Evolutionary conservation across 2,113 vertebrate species (phyloP).

Genomic region (Strigops habroptila): DNA sequence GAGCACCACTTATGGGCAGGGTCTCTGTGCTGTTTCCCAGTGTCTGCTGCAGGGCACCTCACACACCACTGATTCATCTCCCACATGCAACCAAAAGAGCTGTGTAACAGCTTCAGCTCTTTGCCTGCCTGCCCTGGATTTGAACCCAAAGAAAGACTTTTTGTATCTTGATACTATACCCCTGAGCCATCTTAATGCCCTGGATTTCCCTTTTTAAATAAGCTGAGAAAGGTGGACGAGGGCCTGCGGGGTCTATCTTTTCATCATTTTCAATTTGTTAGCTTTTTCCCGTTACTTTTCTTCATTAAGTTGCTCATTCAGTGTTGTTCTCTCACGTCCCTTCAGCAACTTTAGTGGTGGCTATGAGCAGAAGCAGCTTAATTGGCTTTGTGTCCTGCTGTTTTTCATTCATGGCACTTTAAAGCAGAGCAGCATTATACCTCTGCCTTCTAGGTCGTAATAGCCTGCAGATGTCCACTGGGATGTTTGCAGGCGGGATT

Average conservation of each 20-base stretch:
- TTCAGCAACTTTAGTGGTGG: not conserved
- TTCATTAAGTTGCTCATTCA: not conserved
- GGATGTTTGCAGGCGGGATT: not conserved
- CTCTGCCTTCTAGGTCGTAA: constrained; percentile 49
- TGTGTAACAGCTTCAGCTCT: not conserved
- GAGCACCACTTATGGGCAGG: accelerated
- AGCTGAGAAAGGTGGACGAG: not conserved
- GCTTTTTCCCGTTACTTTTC: not conserved
- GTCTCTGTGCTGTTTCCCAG: not conserved
- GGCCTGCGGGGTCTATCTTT: not conserved
- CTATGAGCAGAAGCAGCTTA: not conserved
- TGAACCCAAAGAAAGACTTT: constrained; percentile 23
- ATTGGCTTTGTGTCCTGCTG: constrained; percentile 29
- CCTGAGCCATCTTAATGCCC: not conserved
- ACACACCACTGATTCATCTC: not conserved
- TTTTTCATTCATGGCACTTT: constrained; percentile 67
- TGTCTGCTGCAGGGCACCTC: not conserved
- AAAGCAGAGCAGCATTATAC: constrained; percentile 35
- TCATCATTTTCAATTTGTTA: not conserved
- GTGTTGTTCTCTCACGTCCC: accelerated
- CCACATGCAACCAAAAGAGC: not conserved
- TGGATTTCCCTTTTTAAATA: not conserved
- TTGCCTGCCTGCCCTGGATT: not conserved
- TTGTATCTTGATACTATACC: not conserved
- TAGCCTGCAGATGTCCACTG: constrained; percentile 52